A percentile compares a stretch with the other conserved stretches of the same genome.
phyloP scores from a whole-genome alignment of 2,888 invertebrate genomes.

The Zonitis immaculata region DNA sequence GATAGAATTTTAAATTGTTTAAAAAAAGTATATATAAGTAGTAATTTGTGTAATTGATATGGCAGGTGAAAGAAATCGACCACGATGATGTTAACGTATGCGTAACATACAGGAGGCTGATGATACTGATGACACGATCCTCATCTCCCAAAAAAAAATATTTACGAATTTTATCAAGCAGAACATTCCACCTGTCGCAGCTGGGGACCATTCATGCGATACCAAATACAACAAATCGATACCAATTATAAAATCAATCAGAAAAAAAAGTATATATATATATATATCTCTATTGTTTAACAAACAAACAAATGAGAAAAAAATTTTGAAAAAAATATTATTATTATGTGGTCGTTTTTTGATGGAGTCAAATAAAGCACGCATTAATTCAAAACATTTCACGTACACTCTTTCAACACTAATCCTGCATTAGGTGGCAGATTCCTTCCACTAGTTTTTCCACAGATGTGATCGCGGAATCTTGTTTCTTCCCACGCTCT shows the following conservation, averaged over 20 bases:
- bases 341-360: background rate
- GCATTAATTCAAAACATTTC: constrained; percentile 11
- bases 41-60: background rate
- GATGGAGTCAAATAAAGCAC: background rate
- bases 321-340: background rate
- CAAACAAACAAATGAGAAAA: too few species aligned
- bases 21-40: background rate
- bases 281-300: background rate
- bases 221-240: constrained; percentile 1
- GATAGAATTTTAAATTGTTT: too few species aligned
- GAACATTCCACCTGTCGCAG: constrained; percentile 21
- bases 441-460: constrained; percentile 38
- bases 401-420: constrained; percentile 21
- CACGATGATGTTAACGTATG: constrained; percentile 6
- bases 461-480: constrained; percentile 41
- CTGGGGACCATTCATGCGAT: constrained; percentile 6
- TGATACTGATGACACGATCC: background rate
- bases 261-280: background rate
- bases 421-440: constrained; percentile 39
- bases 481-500: constrained; percentile 43
- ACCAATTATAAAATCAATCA: background rate
- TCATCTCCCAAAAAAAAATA: constrained; percentile 4
- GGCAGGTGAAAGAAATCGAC: constrained; percentile 8
- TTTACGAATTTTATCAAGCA: constrained; percentile 17
- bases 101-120: constrained; percentile 5